Percentiles rank a stretch among this genome's conserved stretches.
Conservation (phyloP, 2,797 vertebrate genomes). For the Malurus splendens region DNA sequence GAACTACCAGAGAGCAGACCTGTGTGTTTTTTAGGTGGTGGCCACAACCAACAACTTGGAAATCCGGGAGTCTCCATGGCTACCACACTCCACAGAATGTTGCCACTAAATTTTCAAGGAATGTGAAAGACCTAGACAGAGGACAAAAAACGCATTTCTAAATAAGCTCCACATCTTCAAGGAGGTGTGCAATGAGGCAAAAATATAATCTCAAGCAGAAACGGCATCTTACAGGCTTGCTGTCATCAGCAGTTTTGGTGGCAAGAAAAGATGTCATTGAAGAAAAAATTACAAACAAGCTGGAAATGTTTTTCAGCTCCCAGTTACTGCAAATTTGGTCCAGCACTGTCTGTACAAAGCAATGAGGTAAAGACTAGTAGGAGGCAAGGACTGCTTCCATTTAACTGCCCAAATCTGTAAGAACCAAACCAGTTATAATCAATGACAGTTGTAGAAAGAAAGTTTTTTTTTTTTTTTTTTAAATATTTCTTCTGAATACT, state of each 20-base stretch:
- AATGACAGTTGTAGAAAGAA: not conserved
- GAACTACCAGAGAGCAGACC: not conserved
- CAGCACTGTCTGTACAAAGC: not conserved
- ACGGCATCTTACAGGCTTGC: not conserved
- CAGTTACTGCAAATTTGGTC: not conserved
- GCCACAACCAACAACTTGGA: not conserved
- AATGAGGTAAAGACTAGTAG: not conserved
- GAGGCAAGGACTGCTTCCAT: not conserved
- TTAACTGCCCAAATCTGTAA: not conserved
- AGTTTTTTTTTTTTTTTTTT: not conserved
- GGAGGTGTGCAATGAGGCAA: not conserved
- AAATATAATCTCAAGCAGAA: not conserved
- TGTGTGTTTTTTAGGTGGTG: not conserved
- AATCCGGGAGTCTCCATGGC: not conserved
- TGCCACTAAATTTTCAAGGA: not conserved
- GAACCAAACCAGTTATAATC: not conserved
- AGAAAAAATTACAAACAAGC: not conserved
- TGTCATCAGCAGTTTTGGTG: not conserved
- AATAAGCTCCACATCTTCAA: not conserved
- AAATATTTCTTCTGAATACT: not conserved
- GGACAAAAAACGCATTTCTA: not conserved
- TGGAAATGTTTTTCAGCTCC: not conserved
- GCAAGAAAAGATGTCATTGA: not conserved
- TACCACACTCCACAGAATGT: not conserved
- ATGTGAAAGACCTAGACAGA: not conserved